Evolutionary conservation across 2,113 vertebrate species (phyloP), one percentile per base, ranked within the genome.

Genomic region (Podilymbus podiceps): DNA sequence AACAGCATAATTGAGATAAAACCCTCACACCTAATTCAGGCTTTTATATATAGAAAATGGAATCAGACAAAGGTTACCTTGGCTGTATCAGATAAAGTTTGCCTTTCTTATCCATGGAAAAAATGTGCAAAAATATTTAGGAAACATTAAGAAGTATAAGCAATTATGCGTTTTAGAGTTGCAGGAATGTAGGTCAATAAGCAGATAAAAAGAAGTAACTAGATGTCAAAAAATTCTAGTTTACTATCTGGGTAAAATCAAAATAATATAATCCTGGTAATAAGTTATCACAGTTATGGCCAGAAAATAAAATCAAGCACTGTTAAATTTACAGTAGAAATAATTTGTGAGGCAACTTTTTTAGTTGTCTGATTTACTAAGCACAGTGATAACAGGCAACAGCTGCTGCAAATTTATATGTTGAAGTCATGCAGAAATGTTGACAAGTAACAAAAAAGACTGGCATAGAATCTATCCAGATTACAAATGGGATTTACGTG

Each of bases 391-490:
- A 95, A 90, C 88, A 93, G 53, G 58, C 88, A 90, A 66, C 78
- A 97, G 79, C 79, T 96, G 94, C 79, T 92, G 63, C 33, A 82
- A 82, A 89, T 16, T 89, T 95, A 18, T n/a, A 88, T 89, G 66
- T 82, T 88, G 88, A 85, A 93, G 53, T 94, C 66, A 88, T 0
- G 1, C 27, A 76, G 63, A 97, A 96, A 78, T 53, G 56, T 84
- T 95, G 81, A 85, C 73, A 89, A 93, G 86, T 50, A 47, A 92
- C 59, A 72, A 64, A 93, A 85, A 93, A 77, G 56, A 31, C 56
- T 75, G 53, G 28, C 60, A 50, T 11, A 77, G 60, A 81, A 85
- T 56, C 50, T 77, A 27, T 28, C 63, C 28, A 84, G 31, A 74
- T 91, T 89, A 60, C 44, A 59, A 74, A 78, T 52, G 7, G 20